Percentiles rank a stretch among this genome's conserved stretches.
Evolutionary conservation across 2,888 invertebrate species (phyloP).

Genomic region (Ligdia adustata): DNA sequence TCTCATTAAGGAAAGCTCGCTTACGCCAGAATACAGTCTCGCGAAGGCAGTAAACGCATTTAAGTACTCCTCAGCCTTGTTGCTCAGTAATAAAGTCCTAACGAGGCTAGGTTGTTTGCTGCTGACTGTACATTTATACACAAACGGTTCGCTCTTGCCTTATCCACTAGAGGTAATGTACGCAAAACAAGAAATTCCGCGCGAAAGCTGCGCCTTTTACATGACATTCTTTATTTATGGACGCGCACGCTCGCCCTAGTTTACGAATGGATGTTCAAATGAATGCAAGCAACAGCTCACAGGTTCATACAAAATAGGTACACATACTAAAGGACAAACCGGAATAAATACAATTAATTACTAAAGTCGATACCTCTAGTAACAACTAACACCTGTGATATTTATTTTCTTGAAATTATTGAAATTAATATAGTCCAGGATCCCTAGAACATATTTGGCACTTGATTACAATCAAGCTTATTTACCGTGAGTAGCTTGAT

Average conservation of each 20-base stretch:
- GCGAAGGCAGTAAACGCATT: slow-evolving; percentile 32
- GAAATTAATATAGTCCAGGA: no score
- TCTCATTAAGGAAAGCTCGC: slow-evolving; percentile 29
- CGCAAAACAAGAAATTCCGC: slow-evolving; percentile 52
- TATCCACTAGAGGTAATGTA: slow-evolving; percentile 44
- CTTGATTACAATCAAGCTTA: no score
- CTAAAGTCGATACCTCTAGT: no score
- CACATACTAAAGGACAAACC: slow-evolving; percentile 12
- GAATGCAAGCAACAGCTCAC: slow-evolving; percentile 48
- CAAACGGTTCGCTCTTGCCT: slow-evolving; percentile 22
- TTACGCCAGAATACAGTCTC: slow-evolving; percentile 28
- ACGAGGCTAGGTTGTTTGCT: slow-evolving; percentile 27
- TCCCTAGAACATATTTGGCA: no score
- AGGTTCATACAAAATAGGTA: slow-evolving; percentile 26
- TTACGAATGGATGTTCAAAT: slow-evolving; percentile 61
- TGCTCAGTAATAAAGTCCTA: slow-evolving; percentile 35
- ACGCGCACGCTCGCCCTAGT: slow-evolving; percentile 58
- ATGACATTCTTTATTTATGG: slow-evolving; percentile 65
- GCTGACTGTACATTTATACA: slow-evolving; percentile 29
- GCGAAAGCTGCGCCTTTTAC: slow-evolving; percentile 52
- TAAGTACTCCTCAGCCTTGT: slow-evolving; percentile 30
- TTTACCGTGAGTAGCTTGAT: no score
- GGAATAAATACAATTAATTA: no score
- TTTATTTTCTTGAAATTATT: no score
- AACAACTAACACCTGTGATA: no score